Evolutionary conservation across 1,140 invertebrate species (phyloP), one percentile per base, ranked within the genome.

Genomic region (Drosophila parabipectinata): DNA sequence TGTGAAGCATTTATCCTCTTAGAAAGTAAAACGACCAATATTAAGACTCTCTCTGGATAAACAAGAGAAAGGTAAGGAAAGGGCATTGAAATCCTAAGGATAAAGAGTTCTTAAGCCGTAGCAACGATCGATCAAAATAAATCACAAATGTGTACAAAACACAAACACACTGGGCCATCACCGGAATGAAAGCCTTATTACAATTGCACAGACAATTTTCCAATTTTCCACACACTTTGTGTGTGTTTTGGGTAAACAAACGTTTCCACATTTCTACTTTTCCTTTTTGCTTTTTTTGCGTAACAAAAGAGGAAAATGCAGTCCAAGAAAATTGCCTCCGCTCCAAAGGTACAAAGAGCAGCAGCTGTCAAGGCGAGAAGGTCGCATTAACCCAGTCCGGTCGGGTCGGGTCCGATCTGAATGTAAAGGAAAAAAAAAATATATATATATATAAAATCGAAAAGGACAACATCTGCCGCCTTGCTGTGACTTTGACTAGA

Each of bases 151-250:
- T 63, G 63, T 66, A 68, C 67, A 64, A 79, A 82, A 76, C 66
- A 83, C 32, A 52, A 57, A 74, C 56, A 71, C 50, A 2, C 18
- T 15, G 51, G 39, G 41, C 24, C 51, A 39, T 9, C 51, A 39
- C 7, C 18, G 32, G 26, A 69, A 57, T 55, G 62, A 68, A 87
- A 87, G 81, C 78, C 82, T 61, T 74, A 37, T 37, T 37, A 68
- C 78, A 87, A 87, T 85, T 85, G 82, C 79, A 64, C 73, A 79
- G 73, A 81, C 83, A 88, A 88, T 85, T 87, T 88, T 88, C 83
- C 74, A 87, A 88, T 87, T 87, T 87, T 72, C 81, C 67, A 59
- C 54, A 67, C 72, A 75, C 72, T 74, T 48, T 63, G 55, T 72
- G 67, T 62, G 44, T 72, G 61, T 87, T 87, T 83, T 87, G 81